Evolutionary conservation across 2,888 invertebrate species (phyloP).

Genomic region (Penaeus monodon): DNA sequence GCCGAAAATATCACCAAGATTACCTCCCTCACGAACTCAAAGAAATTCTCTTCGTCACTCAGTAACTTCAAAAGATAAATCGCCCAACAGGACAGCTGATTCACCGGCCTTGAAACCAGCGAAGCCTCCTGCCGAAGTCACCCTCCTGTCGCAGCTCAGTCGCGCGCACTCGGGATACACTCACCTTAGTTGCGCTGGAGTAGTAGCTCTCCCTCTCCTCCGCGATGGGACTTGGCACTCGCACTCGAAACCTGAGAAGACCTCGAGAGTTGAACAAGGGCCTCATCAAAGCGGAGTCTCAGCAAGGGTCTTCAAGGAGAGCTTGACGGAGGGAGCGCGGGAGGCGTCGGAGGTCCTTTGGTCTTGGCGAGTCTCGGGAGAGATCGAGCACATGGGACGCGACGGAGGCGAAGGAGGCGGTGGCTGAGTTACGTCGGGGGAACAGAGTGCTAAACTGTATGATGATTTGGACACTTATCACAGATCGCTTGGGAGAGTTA

Average conservation of each 20-base stretch:
- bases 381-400: no score
- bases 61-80: no score
- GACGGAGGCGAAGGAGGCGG: no score
- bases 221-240: constrained; percentile 38
- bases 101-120: neutral
- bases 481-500: no score
- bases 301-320: no score
- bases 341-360: neutral
- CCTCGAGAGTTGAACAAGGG: constrained; percentile 39
- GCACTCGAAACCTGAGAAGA: constrained; percentile 35
- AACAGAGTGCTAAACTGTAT: no score
- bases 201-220: constrained; percentile 31
- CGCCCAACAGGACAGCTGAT: no score
- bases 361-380: neutral
- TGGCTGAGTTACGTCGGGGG: no score
- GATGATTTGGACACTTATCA: no score
- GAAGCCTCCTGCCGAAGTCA: neutral
- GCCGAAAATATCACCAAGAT: no score
- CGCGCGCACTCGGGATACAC: neutral
- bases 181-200: constrained; percentile 4
- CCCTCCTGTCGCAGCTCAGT: neutral
- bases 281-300: constrained; percentile 7
- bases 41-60: no score
- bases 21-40: no score
- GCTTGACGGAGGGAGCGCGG: neutral